Conservation (phyloP, 2,888 invertebrate genomes). For the Epiblema foenella region DNA sequence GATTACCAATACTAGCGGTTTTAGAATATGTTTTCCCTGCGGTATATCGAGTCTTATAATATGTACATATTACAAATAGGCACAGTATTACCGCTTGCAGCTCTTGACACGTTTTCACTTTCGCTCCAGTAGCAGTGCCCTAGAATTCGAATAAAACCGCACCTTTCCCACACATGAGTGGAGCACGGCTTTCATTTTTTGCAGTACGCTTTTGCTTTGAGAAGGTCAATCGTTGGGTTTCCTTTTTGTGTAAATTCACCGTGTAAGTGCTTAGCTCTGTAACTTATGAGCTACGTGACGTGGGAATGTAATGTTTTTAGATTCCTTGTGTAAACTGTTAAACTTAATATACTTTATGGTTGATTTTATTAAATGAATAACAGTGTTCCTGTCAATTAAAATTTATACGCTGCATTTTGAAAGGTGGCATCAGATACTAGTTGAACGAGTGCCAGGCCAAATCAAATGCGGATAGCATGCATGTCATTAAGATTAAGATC, state of each 20-base stretch:
- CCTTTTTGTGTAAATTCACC: constrained; percentile 45
- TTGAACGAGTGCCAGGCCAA: too few species aligned
- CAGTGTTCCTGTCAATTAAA: too few species aligned
- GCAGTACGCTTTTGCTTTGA: constrained; percentile 51
- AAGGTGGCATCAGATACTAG: too few species aligned
- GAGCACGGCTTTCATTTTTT: constrained; percentile 52
- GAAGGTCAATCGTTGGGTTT: constrained; percentile 55
- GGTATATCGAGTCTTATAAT: background rate
- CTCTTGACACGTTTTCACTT: constrained; percentile 78
- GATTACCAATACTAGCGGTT: background rate
- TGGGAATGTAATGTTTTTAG: background rate
- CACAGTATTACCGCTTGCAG: constrained; percentile 32
- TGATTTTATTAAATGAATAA: background rate
- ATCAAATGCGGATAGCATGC: too few species aligned
- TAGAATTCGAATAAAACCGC: constrained; percentile 47
- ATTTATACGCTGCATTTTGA: too few species aligned
- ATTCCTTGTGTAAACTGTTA: too few species aligned
- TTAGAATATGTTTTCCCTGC: background rate
- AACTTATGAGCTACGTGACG: background rate
- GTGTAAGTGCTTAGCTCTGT: constrained; percentile 32
- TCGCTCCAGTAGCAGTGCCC: constrained; percentile 53
- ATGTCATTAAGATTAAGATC: too few species aligned
- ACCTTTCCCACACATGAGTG: constrained; percentile 44
- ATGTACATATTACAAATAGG: constrained; percentile 35
- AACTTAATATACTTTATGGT: background rate